Conservation (phyloP, 2,888 invertebrate genomes). For the Xanthia togata region DNA sequence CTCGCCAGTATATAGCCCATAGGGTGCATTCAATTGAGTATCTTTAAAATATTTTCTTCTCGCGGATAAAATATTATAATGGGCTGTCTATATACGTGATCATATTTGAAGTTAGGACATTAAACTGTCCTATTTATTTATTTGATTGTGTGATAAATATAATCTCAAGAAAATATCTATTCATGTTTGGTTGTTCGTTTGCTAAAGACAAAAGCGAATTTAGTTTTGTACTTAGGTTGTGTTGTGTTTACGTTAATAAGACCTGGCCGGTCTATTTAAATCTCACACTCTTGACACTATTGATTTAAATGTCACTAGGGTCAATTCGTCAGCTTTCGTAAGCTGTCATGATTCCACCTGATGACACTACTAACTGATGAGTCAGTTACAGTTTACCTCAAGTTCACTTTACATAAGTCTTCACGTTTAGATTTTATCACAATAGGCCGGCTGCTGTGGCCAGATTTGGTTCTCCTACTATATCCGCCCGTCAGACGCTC, state of each 20-base stretch:
- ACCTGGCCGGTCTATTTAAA: neutral
- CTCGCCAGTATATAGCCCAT: neutral
- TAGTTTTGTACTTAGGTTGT: constrained; percentile 42
- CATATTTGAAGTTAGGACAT: constrained; percentile 15
- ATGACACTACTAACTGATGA: too few species aligned
- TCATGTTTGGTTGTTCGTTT: constrained; percentile 57
- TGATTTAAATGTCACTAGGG: too few species aligned
- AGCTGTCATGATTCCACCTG: neutral
- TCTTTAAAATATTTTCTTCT: neutral
- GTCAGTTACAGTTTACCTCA: neutral
- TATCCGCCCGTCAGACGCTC: neutral
- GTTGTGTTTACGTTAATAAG: constrained; percentile 23
- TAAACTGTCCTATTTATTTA: neutral
- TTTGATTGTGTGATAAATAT: constrained; percentile 12
- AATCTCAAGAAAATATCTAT: constrained; percentile 10
- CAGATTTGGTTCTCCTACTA: neutral
- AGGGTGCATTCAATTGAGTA: neutral
- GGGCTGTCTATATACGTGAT: constrained; percentile 3
- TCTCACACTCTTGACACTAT: too few species aligned
- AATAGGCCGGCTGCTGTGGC: neutral
- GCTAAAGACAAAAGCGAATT: constrained; percentile 58
- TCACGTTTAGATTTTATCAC: neutral
- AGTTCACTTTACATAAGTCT: neutral
- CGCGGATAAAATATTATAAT: neutral
- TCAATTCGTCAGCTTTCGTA: neutral